Conservation (phyloP, 1,140 invertebrate species). For the Drosophila subobscura region DNA sequence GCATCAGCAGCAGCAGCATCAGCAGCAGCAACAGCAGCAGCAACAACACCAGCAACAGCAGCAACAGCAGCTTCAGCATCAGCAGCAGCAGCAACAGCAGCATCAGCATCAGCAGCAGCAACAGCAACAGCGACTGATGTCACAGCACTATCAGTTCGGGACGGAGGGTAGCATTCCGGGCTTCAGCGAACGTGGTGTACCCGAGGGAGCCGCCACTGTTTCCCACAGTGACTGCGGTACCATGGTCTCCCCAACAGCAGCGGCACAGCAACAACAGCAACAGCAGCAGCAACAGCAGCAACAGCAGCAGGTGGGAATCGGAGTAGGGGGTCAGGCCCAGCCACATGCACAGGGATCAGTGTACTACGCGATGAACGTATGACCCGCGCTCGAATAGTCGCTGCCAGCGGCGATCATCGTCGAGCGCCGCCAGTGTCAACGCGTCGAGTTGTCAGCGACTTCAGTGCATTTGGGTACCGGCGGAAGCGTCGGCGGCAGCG, state of each 20-base stretch:
- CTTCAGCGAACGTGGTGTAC: slow-evolving; percentile 86
- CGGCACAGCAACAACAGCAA: slow-evolving; percentile 62
- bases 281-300: slow-evolving; percentile 47
- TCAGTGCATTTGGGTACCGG: slow-evolving; percentile 74
- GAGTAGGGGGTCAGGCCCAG: slow-evolving; percentile 42
- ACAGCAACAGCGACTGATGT: slow-evolving; percentile 76
- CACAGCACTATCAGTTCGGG: slow-evolving; percentile 76
- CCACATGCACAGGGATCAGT: slow-evolving; percentile 71
- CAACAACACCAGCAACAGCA: slow-evolving; percentile 46
- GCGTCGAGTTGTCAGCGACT: slow-evolving; percentile 81
- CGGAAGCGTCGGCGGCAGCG: slow-evolving; percentile 37
- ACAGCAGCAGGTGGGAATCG: slow-evolving; percentile 24
- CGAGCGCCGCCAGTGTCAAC: slow-evolving; percentile 83
- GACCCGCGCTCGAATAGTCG: slow-evolving; percentile 83
- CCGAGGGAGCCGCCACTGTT: slow-evolving; percentile 86
- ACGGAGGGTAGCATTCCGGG: slow-evolving; percentile 83
- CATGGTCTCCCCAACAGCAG: slow-evolving; percentile 83
- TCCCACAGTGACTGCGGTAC: slow-evolving; percentile 84
- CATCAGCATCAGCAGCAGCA: slow-evolving; percentile 69
- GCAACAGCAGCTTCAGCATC: slow-evolving; percentile 32
- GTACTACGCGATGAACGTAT: slow-evolving; percentile 85
- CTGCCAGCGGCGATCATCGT: slow-evolving; percentile 81
- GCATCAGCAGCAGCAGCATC: slow-evolving; percentile 65
- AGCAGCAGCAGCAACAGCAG: slow-evolving; percentile 63
- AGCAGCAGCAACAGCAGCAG: slow-evolving; percentile 27